Base-by-base conservation (phyloP, 2,113 vertebrate species). In the Malaclemys terrapin region DNA sequence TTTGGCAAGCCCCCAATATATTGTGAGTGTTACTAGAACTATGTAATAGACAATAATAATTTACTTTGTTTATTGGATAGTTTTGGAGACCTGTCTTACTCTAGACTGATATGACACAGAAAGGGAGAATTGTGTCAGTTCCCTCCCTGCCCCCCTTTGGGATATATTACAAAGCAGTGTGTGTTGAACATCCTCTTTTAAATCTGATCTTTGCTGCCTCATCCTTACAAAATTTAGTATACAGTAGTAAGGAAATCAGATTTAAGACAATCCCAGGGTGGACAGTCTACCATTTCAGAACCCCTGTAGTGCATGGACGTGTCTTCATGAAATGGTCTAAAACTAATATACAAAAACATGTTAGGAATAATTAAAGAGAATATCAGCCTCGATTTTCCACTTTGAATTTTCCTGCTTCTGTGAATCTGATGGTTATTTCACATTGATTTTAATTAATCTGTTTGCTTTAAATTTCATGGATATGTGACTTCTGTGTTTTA, bases 181-280 rank as follows among this genome's bases (percentile, higher is more conserved):
- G 5, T 24, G 6, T 85, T 69, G 54, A 94, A 7, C 2, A 42
- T 29, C 81, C 92, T 50, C 1, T 31, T 91, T 53, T 84, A 62
- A 84, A 78, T 12, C 13, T 84, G n/a, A 42, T 78, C 92, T 7
- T 3, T 7, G 3, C 1, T 3, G 0, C 20, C 0, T 0, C 22
- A 42, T 76, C 47, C 35, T 27, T 27, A 20, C 25, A 24, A 29
- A 35, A 85, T 93, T 38, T 50, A 72, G 57, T 13, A 54, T 53
- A 50, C 50, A 50, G 13, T 50, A 19, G 24, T 29, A 16, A 29
- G 59, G 17, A 85, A 93, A 65, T 85, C 8, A 16, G 20, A 49
- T 85, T 50, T 50, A 84, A 78, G 52, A 29, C 38, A 57, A 45
- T 38, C 24, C 25, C 54, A 27, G 35, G 38, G 10, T 42, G 53